phyloP scores from a whole-genome alignment of 1,140 invertebrate species.

The Apis laboriosa region DNA sequence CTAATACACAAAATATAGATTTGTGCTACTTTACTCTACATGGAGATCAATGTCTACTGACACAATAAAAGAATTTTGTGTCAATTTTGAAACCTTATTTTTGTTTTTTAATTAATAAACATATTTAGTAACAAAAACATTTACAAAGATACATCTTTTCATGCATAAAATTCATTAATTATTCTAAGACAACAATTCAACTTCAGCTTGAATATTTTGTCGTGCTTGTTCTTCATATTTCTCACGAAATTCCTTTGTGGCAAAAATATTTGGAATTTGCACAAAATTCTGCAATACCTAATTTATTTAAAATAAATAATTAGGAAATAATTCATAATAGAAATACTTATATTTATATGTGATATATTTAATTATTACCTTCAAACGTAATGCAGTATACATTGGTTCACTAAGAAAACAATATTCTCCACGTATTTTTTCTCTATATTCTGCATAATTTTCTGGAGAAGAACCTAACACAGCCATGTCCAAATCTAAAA shows the following conservation, averaged over 20 bases:
- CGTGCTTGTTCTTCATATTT: conserved; percentile 83
- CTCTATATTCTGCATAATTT: conserved; percentile 81
- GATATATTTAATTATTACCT: conserved; percentile 74
- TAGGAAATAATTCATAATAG: background rate
- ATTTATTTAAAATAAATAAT: background rate
- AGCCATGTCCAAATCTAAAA: conserved; percentile 84
- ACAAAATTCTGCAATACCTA: conserved; percentile 85
- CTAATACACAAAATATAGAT: conserved; percentile 47
- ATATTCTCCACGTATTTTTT: conserved; percentile 83
- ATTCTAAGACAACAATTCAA: conserved; percentile 78
- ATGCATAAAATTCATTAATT: conserved; percentile 22
- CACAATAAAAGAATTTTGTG: conserved; percentile 12
- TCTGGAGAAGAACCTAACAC: conserved; percentile 80
- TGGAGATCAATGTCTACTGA: conserved; percentile 21
- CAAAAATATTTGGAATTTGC: conserved; percentile 86
- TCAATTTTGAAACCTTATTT: conserved; percentile 2
- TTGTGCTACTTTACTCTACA: conserved; percentile 41
- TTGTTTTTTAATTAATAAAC: background rate
- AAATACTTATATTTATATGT: background rate
- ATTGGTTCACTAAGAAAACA: conserved; percentile 81
- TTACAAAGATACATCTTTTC: conserved; percentile 21
- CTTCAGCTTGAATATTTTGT: conserved; percentile 83
- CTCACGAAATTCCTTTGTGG: conserved; percentile 83
- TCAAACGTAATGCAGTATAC: conserved; percentile 82
- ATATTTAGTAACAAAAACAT: conserved; percentile 25